Evolutionary conservation across 2,888 invertebrate genomes (phyloP).

Genomic region (Halocaridina rubra): DNA sequence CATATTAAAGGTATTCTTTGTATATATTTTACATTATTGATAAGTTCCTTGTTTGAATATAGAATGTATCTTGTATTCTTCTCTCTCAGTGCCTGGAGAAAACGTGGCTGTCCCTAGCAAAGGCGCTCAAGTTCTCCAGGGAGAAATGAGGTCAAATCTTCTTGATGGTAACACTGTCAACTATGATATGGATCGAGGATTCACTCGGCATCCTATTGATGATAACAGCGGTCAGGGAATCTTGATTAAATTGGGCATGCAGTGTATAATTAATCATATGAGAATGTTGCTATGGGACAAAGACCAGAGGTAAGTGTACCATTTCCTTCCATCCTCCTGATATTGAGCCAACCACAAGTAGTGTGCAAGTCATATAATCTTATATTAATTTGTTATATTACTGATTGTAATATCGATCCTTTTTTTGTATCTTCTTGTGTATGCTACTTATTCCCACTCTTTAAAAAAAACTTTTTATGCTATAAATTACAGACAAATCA

Average conservation of each 20-base stretch:
- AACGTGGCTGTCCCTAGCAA: constrained; percentile 87
- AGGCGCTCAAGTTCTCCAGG: constrained; percentile 84
- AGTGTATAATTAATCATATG: constrained; percentile 93
- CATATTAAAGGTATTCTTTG: no score
- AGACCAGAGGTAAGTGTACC: constrained; percentile 80
- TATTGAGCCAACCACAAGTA: no score
- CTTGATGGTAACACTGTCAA: constrained; percentile 88
- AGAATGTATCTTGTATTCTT: neutral
- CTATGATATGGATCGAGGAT: constrained; percentile 94
- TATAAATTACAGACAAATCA: no score
- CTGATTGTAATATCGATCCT: no score
- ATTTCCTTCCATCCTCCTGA: no score
- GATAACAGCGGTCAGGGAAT: constrained; percentile 81
- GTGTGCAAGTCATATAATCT: no score
- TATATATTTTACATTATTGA: no score
- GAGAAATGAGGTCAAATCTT: constrained; percentile 85
- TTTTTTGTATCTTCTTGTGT: no score
- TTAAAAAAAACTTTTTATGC: no score
- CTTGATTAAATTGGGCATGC: constrained; percentile 81
- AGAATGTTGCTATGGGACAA: constrained; percentile 94
- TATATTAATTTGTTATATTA: no score
- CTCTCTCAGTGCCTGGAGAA: constrained; percentile 82
- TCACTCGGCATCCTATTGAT: constrained; percentile 87
- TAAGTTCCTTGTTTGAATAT: no score
- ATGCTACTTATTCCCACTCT: no score